Evolutionary conservation across 2,797 vertebrate species (phyloP).

Genomic region (Calcarius lapponicus): DNA sequence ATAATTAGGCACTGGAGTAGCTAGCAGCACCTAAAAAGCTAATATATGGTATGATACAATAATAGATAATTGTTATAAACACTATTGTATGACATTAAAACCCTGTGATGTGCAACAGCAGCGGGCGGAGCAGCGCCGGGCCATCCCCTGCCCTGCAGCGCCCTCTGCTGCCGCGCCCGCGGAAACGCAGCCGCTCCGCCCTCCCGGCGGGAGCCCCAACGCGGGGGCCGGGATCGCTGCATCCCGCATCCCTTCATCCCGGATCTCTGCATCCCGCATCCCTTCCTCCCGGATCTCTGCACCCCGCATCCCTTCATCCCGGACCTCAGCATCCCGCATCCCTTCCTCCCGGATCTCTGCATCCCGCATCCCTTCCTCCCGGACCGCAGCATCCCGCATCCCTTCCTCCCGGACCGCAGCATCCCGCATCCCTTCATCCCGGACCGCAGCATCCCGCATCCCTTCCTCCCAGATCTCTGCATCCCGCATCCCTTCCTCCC

Average conservation of each 20-base stretch:
- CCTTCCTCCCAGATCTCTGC: background rate
- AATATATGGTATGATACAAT: fast-evolving
- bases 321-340: background rate
- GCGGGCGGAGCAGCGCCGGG: fast-evolving
- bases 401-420: background rate
- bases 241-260: background rate
- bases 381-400: background rate
- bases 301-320: background rate
- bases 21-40: background rate
- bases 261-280: background rate
- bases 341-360: background rate
- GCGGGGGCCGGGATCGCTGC: background rate
- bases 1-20: fast-evolving
- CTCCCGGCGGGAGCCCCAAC: background rate
- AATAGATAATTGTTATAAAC: fast-evolving
- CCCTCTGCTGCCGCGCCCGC: conserved; percentile 71
- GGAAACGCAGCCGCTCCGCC: background rate
- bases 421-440: background rate
- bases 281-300: background rate
- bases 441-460: background rate
- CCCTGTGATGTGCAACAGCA: fast-evolving
- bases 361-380: background rate
- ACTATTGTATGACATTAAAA: fast-evolving
- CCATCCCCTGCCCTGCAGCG: conserved; percentile 63
- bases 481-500: background rate